Evolutionary conservation across 2,113 vertebrate genomes (phyloP).

Genomic region (Quiscalus mexicanus): DNA sequence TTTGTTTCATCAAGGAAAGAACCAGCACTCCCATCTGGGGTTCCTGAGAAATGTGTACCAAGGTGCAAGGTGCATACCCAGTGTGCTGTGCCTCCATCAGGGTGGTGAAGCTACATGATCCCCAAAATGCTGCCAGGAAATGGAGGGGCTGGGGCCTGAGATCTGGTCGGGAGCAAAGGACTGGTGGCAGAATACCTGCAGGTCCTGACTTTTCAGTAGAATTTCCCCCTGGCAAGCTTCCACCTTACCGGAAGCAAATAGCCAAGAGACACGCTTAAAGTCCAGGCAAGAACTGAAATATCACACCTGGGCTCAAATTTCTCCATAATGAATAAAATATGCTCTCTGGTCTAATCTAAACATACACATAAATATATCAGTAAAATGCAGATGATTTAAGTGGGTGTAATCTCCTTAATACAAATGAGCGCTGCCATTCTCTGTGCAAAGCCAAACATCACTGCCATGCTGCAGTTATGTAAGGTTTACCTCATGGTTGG

Average conservation of each 20-base stretch:
- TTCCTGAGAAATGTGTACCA: not conserved
- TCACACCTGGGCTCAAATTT: not conserved
- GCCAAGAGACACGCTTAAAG: not conserved
- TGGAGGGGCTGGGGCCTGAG: not conserved
- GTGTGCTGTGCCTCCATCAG: not conserved
- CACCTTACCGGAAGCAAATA: not conserved
- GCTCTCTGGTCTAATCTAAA: not conserved
- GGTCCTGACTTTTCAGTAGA: not conserved
- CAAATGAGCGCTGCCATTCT: not conserved
- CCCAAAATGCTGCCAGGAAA: not conserved
- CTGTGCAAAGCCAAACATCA: not conserved
- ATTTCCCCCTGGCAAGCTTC: not conserved
- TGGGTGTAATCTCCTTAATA: not conserved
- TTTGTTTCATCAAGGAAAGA: not conserved
- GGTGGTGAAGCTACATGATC: not conserved
- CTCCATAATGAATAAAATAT: not conserved
- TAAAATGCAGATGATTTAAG: not conserved
- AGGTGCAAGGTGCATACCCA: not conserved
- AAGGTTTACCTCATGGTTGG: not conserved
- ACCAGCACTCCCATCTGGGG: fast-evolving
- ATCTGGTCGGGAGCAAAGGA: not conserved
- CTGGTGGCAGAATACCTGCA: not conserved
- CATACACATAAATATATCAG: not conserved
- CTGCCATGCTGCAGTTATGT: not conserved
- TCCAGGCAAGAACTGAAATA: not conserved